Evolutionary conservation across 2,113 vertebrate genomes (phyloP).

Genomic region (Dipodomys stephensi): DNA sequence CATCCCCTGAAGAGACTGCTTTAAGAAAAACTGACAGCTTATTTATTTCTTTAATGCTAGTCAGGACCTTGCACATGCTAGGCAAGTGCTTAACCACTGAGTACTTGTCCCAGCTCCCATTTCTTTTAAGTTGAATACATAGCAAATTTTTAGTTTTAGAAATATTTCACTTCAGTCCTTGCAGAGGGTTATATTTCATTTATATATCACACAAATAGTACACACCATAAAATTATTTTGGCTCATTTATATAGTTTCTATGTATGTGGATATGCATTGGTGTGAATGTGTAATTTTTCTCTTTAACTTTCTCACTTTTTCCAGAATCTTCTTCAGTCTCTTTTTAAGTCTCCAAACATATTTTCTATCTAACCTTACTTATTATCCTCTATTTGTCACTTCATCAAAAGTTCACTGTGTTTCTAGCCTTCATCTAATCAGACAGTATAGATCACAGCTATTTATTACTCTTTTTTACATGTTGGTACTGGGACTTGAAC

Average conservation of each 20-base stretch:
- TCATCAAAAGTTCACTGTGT: neutral
- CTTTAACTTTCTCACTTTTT: slow-evolving; percentile 4
- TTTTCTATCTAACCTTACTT: slow-evolving; percentile 14
- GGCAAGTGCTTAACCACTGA: rapidly evolving
- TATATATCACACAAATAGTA: neutral
- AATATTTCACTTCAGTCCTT: neutral
- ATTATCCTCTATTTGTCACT: neutral
- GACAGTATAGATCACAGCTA: neutral
- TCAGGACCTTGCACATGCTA: neutral
- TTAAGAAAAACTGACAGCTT: neutral
- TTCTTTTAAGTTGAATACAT: neutral
- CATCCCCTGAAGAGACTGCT: neutral
- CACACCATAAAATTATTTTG: neutral
- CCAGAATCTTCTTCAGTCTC: neutral
- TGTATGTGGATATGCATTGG: too few relatives aligned
- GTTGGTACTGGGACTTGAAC: too few relatives aligned
- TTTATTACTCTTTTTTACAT: neutral
- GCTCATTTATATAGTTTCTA: neutral
- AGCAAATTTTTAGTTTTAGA: neutral
- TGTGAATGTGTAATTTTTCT: neutral
- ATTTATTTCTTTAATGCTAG: neutral
- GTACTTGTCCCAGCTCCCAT: rapidly evolving
- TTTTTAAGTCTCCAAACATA: slow-evolving; percentile 22
- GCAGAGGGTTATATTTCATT: neutral
- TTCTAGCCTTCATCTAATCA: neutral